A percentile compares a stretch with the other conserved stretches of the same genome.
Conservation (phyloP, 2,113 vertebrate genomes). For the Pseudorhombus dupliciocellatus region DNA sequence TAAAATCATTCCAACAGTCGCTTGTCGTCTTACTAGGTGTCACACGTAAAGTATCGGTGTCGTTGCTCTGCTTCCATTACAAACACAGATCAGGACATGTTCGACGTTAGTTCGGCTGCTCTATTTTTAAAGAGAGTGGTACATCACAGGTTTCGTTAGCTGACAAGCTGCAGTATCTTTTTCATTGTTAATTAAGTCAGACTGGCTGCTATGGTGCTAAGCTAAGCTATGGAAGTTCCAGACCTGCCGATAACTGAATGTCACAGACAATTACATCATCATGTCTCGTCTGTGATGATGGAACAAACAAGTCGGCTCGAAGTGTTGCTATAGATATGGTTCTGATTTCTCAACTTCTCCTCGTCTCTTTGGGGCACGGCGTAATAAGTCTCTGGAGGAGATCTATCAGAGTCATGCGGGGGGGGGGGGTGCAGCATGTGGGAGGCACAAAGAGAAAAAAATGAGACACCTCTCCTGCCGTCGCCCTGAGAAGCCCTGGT, state of each 20-base stretch:
- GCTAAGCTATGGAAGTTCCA: not conserved
- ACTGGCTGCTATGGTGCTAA: conserved; percentile 8
- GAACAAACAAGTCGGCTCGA: no score
- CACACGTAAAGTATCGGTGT: not conserved
- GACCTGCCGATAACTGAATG: not conserved
- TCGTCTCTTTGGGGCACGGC: conserved; percentile 8
- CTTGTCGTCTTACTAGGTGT: not conserved
- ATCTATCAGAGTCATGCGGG: no score
- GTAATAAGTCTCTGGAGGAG: no score
- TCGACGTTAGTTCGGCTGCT: not conserved
- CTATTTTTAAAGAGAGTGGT: not conserved
- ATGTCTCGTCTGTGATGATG: no score
- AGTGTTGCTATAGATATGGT: no score
- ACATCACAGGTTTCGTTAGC: not conserved
- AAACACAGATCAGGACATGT: not conserved
- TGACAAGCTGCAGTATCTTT: not conserved
- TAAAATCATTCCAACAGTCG: not conserved
- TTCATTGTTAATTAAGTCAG: conserved; percentile 21
- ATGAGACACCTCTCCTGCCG: not conserved
- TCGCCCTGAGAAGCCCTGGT: conserved; percentile 1
- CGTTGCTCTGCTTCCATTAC: not conserved
- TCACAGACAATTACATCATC: no score
- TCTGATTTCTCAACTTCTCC: conserved; percentile 1
- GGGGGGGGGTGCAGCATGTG: not conserved
- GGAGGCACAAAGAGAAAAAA: conserved; percentile 25